Evolutionary conservation across 2,113 vertebrate species (phyloP).

Genomic region (Limanda limanda): DNA sequence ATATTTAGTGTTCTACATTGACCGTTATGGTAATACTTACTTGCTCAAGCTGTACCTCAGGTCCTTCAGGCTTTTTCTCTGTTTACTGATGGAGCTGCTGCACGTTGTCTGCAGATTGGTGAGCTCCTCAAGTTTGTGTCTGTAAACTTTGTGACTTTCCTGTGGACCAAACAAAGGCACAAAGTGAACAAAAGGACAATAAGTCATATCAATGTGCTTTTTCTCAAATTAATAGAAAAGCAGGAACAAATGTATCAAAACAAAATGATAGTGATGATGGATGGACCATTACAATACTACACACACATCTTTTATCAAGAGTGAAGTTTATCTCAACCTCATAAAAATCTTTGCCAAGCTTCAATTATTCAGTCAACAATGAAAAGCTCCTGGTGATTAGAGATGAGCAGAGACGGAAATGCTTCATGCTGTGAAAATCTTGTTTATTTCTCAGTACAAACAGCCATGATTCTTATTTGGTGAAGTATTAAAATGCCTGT

Average conservation of each 20-base stretch:
- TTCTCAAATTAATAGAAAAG: not conserved
- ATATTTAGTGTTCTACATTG: not conserved
- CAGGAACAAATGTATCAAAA: not conserved
- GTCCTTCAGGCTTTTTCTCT: conserved; percentile 88
- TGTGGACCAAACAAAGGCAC: conserved; percentile 56
- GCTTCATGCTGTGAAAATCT: no score
- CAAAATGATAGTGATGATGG: not conserved
- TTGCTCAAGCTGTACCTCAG: conserved; percentile 83
- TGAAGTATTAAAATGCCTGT: not conserved
- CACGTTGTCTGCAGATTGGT: conserved; percentile 88
- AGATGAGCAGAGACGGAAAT: no score
- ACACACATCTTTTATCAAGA: not conserved
- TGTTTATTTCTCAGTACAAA: no score
- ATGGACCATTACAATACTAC: not conserved
- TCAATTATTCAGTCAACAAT: no score
- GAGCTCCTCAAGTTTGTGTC: conserved; percentile 94
- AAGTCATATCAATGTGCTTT: not conserved
- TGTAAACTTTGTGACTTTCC: conserved; percentile 95
- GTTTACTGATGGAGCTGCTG: conserved; percentile 88
- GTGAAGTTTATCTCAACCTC: not conserved
- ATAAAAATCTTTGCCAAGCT: no score
- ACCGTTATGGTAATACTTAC: conserved; percentile 71
- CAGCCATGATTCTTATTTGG: not conserved
- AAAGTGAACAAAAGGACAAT: not conserved
- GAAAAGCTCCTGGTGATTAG: no score